Percentiles rank a stretch among this genome's conserved stretches.
Conservation (phyloP, 37 sponge, comb jelly and placozoan genomes). For the Tethya wilhelma region DNA sequence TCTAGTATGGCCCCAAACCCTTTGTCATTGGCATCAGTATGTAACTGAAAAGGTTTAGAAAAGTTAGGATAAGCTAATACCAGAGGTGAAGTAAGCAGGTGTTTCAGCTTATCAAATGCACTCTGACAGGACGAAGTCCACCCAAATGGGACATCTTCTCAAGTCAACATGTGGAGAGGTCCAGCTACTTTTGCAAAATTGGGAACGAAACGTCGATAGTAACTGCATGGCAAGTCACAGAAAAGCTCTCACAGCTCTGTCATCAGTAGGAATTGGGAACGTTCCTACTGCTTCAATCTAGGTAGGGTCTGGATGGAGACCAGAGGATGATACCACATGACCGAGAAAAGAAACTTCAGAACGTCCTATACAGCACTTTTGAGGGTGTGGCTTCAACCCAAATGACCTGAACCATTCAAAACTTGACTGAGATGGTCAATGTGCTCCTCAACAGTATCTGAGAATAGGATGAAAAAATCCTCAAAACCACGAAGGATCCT, state of each 20-base stretch:
- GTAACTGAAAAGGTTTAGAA: slow-evolving; percentile 25
- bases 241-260: background rate
- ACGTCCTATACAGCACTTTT: background rate
- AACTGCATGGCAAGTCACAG: background rate
- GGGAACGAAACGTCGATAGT: slow-evolving; percentile 8
- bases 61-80: slow-evolving; percentile 42
- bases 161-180: slow-evolving; percentile 29
- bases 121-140: slow-evolving; percentile 29
- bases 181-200: too few relatives aligned
- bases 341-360: background rate
- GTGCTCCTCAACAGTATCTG: slow-evolving; percentile 21
- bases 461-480: slow-evolving; percentile 11
- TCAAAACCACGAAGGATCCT: too few relatives aligned
- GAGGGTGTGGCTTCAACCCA: slow-evolving; percentile 16
- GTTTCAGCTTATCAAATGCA: slow-evolving; percentile 25
- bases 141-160: slow-evolving; percentile 9
- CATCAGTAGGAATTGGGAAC: too few relatives aligned
- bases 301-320: too few relatives aligned
- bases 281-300: too few relatives aligned
- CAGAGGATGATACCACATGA: too few relatives aligned
- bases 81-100: slow-evolving; percentile 15
- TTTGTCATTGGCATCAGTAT: slow-evolving; percentile 39
- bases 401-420: background rate
- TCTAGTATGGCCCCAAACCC: slow-evolving; percentile 36
- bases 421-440: slow-evolving; percentile 5